phyloP scores from a whole-genome alignment of 1,140 invertebrate genomes.

The Caenorhabditis elegans region WBcel235 BX284605.5:12513501-12514000 shows the following conservation, averaged over 20 bases:
- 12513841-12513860: conserved; percentile 45
- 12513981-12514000: conserved; percentile 75
- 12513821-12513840: conserved; percentile 69
- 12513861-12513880: conserved; percentile 68
- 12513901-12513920: conserved; percentile 68
- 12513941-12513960: conserved; percentile 60
- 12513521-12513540: conserved; percentile 71
- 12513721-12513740: conserved; percentile 70
- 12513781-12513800: conserved; percentile 76
- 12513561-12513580: conserved; percentile 71
- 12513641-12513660: conserved; percentile 75
- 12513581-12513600: conserved; percentile 49
- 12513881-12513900: conserved; percentile 75
- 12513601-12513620: conserved; percentile 37
- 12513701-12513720: conserved; percentile 67
- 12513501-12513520: conserved; percentile 71
- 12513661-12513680: conserved; percentile 72
- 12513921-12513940: conserved; percentile 64
- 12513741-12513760: conserved; percentile 67
- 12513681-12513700: conserved; percentile 70
- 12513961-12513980: conserved; percentile 71
- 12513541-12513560: conserved; percentile 68
- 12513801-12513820: conserved; percentile 72
- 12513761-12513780: conserved; percentile 73
- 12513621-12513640: conserved; percentile 73